Evolutionary conservation across 2,797 vertebrate genomes (phyloP).

Genomic region (Threskiornis aethiopicus): DNA sequence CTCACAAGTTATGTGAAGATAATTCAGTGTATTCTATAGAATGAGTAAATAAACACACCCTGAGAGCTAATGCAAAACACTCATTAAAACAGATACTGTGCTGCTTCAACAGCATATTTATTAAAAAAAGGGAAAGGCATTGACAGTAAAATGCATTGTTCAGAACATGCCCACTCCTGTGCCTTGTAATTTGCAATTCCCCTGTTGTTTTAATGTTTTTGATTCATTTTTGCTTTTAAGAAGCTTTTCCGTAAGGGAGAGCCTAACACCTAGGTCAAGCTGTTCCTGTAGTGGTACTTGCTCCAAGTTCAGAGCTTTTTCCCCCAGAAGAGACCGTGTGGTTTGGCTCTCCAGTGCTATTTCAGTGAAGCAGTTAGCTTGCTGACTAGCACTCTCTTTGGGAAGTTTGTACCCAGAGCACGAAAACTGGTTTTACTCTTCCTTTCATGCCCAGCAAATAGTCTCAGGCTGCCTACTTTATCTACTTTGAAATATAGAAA

Average conservation of each 20-base stretch:
- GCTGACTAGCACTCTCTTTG: background rate
- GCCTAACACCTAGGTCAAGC: background rate
- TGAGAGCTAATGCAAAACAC: background rate
- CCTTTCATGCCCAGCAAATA: background rate
- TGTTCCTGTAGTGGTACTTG: background rate
- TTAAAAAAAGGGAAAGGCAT: background rate
- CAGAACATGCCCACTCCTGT: background rate
- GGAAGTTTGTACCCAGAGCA: background rate
- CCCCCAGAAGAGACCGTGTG: accelerated
- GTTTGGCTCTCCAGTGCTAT: background rate
- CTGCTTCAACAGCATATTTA: background rate
- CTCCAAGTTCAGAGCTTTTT: background rate
- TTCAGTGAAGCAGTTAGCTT: background rate
- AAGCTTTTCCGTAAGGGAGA: background rate
- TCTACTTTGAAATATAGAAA: background rate
- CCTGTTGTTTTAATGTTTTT: background rate
- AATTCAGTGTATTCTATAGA: background rate
- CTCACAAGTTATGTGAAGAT: background rate
- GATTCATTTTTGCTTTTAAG: background rate
- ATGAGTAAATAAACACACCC: background rate
- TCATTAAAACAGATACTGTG: background rate
- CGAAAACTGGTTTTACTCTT: background rate
- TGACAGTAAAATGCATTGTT: background rate
- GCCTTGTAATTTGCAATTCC: background rate
- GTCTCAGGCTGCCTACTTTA: background rate